phyloP scores from a whole-genome alignment of 2,113 vertebrate genomes.

The Etheostoma cragini region DNA sequence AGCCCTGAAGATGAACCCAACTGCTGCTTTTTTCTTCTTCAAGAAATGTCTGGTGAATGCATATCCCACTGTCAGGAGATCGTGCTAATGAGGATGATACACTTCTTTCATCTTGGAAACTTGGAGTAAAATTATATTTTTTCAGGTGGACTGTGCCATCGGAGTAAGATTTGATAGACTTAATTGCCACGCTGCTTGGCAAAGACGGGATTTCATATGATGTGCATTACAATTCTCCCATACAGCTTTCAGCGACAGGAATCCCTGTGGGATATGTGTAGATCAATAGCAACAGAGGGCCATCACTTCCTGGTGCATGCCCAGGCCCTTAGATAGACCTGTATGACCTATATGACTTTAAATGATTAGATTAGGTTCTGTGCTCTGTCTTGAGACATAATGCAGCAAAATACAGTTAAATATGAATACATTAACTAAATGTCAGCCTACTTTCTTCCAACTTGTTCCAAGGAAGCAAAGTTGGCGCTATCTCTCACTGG shows the following conservation, averaged over 20 bases:
- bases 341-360: neutral
- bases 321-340: neutral
- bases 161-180: constrained; percentile 51
- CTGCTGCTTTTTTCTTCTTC: neutral
- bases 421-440: constrained; percentile 12
- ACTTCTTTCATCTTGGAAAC: constrained; percentile 17
- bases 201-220: constrained; percentile 7
- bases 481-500: constrained; percentile 4
- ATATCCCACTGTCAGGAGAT: constrained; percentile 14
- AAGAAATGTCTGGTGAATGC: constrained; percentile 8
- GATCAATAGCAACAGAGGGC: constrained; percentile 1
- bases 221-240: neutral
- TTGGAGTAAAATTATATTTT: constrained; percentile 23
- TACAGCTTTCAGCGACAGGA: neutral
- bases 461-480: constrained; percentile 26
- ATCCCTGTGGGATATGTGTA: neutral
- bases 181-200: constrained; percentile 32
- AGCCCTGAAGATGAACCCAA: constrained; percentile 1
- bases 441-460: constrained; percentile 15
- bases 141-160: constrained; percentile 39
- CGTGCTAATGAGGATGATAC: constrained; percentile 38
- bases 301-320: neutral
- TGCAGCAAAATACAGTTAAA: constrained; percentile 2
- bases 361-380: neutral
- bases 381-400: neutral